Percentiles rank a stretch among this genome's conserved stretches.
phyloP scores from a whole-genome alignment of 1,140 invertebrate species.

The Leptinotarsa lineolata region DNA sequence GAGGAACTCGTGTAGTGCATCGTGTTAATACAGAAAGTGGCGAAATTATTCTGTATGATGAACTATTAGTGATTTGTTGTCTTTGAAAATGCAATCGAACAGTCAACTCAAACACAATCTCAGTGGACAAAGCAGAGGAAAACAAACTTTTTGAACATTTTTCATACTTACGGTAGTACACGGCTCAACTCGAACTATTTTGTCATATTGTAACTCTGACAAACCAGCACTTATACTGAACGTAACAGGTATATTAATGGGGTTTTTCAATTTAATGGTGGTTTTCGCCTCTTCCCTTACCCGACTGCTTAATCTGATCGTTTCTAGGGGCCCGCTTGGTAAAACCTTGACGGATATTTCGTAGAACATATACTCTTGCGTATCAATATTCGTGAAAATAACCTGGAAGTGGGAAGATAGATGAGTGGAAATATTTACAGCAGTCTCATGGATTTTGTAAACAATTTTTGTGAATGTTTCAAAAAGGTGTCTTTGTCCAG shows the following conservation, averaged over 20 bases:
- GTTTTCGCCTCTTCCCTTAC: constrained; percentile 31
- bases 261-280: constrained; percentile 42
- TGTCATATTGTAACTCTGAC: constrained; percentile 30
- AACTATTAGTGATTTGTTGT: no score
- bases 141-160: no score
- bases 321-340: constrained; percentile 32
- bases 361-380: constrained; percentile 42
- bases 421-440: not conserved
- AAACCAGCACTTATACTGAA: constrained; percentile 33
- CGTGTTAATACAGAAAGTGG: no score
- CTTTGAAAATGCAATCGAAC: no score
- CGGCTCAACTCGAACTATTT: constrained; percentile 34
- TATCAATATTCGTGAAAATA: constrained; percentile 40
- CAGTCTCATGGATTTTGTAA: not conserved
- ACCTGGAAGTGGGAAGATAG: constrained; percentile 27
- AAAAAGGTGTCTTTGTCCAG: not conserved
- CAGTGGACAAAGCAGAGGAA: no score
- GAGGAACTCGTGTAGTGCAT: no score
- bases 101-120: no score
- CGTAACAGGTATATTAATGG: constrained; percentile 35
- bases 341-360: constrained; percentile 38
- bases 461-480: not conserved
- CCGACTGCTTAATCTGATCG: constrained; percentile 33
- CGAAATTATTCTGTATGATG: no score
- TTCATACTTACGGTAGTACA: constrained; percentile 33